Base-by-base conservation (phyloP, 2,113 vertebrate genomes). In the Oryzias celebensis region DNA sequence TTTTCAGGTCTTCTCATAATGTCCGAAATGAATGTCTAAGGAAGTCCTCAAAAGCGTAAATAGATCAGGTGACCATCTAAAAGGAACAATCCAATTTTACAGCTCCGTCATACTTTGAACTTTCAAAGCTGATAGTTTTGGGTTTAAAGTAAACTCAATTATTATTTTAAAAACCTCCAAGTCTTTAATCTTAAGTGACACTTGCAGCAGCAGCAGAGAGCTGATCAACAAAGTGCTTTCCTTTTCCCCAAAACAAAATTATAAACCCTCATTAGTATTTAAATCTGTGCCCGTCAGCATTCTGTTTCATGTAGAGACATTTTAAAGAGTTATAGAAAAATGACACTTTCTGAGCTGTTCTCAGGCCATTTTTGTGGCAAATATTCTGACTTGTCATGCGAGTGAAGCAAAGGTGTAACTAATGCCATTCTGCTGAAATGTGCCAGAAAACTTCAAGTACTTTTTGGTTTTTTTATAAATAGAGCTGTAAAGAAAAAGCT, bases 241-340 rank as follows among this genome's bases (percentile, higher is more conserved):
- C 18, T 5, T 64, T 59, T 58, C 23, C 41, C 16, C 16, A 65
- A 68, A 59, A 68, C 47, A 66, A 60, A 68, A 51, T 54, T 44
- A 52, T 55, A 49, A 71, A 17, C 49, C 51, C 20, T 65, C 52
- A 70, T 61, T 65, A 60, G 59, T 63, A 56, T 63, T 71, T 62
- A 62, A 58, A 59, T 66, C 4, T n/a, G 28, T 26, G 31, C 23
- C 26, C 54, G 18, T 14, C 2, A 63, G 73, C 42, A 23, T 50
- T 68, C 36, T 47, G 20, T 51, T 54, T 67, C 22, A 63, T 57
- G 62, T 51, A n/a, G 51, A 54, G 23, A 61, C 15, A 52, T 10
- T 31, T 57, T 51, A 62, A 58, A 26, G 43, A 5, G 36, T 31
- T 36, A 1, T 28, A 50, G 31, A 43, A 41, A 36, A 64, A 62